These are phyloP conservation scores for Cyphomyrus discorhynchus DNA, from an alignment of 2,113 vertebrate genomes.

Conservation along the genomic window DNA sequence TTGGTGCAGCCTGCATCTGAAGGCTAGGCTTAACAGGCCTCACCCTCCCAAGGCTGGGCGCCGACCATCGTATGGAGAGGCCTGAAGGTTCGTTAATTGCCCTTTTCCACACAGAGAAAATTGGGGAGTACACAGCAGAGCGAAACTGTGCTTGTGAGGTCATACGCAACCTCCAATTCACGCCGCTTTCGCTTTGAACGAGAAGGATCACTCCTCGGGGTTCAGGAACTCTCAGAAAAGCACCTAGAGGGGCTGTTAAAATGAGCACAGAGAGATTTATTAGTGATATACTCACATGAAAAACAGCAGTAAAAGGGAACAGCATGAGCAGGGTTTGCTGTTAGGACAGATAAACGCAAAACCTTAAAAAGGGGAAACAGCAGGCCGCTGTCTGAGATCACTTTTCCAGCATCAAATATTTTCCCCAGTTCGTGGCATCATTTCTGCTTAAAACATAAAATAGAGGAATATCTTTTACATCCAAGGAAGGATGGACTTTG, in stretches of 20 bases:
- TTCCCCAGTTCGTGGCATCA: conserved; percentile 3
- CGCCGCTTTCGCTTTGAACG: background rate
- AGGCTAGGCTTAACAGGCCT: background rate
- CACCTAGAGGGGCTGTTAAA: conserved; percentile 31
- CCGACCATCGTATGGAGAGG: background rate
- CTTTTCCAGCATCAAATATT: conserved; percentile 29
- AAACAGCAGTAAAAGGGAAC: conserved; percentile 28
- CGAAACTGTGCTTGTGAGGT: background rate
- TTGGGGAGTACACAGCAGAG: background rate
- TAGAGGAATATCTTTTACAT: conserved; percentile 25
- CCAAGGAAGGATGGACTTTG: background rate
- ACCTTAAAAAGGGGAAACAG: background rate
- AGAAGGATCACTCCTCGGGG: conserved; percentile 21
- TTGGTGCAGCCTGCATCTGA: background rate
- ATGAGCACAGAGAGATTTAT: conserved; percentile 38
- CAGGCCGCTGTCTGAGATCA: conserved; percentile 26
- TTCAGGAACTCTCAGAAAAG: conserved; percentile 30
- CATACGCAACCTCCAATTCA: background rate
- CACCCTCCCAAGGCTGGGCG: background rate
- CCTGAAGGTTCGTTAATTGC: background rate
- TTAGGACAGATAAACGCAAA: background rate
- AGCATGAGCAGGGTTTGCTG: conserved; percentile 14
- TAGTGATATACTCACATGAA: conserved; percentile 30
- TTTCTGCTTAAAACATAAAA: conserved; percentile 16
- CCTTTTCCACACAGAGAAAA: background rate